A percentile compares a stretch with the other conserved stretches of the same genome.
Evolutionary conservation across 1,140 invertebrate genomes (phyloP).

Genomic region (Trypoxylus dichotomus): DNA sequence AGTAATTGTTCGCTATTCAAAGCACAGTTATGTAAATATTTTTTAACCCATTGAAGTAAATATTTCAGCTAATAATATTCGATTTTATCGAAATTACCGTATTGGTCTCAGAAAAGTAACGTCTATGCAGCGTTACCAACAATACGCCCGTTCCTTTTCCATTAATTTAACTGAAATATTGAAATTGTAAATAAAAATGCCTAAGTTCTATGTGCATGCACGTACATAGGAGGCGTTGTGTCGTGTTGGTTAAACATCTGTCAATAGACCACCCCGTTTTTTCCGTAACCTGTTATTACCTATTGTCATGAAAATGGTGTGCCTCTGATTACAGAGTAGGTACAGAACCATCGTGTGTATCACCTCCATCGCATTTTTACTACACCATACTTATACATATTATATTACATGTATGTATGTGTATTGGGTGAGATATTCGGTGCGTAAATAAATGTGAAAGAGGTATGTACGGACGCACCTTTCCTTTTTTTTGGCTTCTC

Average conservation of each 20-base stretch:
- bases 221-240: neutral
- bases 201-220: neutral
- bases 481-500: neutral
- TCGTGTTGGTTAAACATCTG: conserved; percentile 41
- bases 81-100: neutral
- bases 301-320: conserved; percentile 40
- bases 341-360: conserved; percentile 31
- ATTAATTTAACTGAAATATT: conserved; percentile 31
- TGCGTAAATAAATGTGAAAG: neutral
- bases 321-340: conserved; percentile 38
- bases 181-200: conserved; percentile 27
- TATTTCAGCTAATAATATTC: neutral
- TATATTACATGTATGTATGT: neutral
- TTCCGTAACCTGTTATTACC: conserved; percentile 44
- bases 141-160: neutral
- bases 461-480: neutral
- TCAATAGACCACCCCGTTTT: conserved; percentile 44
- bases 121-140: neutral
- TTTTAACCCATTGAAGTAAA: neutral
- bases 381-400: conserved; percentile 37
- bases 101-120: neutral
- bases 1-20: neutral
- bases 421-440: neutral
- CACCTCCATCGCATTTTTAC: conserved; percentile 37
- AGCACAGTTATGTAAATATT: neutral